Evolutionary conservation across 1,140 invertebrate species (phyloP), one percentile per base, ranked within the genome.

Genomic region (Brachionus angularis): DNA sequence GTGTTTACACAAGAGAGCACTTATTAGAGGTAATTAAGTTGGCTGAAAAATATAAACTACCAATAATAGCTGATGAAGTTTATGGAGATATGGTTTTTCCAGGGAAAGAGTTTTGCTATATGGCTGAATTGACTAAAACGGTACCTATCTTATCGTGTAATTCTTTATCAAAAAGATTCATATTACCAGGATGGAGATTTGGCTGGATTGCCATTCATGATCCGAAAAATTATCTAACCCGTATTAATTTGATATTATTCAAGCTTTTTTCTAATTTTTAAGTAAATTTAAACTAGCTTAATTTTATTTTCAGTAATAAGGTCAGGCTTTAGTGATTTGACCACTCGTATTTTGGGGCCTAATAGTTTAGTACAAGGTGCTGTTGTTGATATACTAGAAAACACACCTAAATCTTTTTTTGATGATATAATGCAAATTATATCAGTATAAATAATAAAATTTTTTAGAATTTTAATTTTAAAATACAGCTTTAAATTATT

Each of bases 191-290:
- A 1, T 98, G 94, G 93, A 85, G 96, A 78, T 86, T 96, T 83
- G 96, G 96, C 0, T 98, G 96, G 96, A 89, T 98, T 70, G 87
- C 93, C 2, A 87, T 98, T 72, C 90, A 97, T 77, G 94, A 98
- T 82, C 85, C 88, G 73, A 84, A 90, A 55, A 34, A 52, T 67
- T 67, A 52, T 21, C 36, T 69, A 25, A n/a, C 44, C n/a, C 36
- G 52, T 64, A 42, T n/a, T n/a, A 18, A 50, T 7, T 50, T 25
- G 8, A 47, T 3, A 25, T 18, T 67, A 50, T 49, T 36, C 29
- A 36, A 42, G n/a, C n/a, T n/a, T n/a, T n/a, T n/a, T n/a, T n/a
- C n/a, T n/a, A n/a, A n/a, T n/a, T n/a, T n/a, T n/a, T n/a, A n/a
- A n/a, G n/a, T n/a, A n/a, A n/a, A n/a, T n/a, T n/a, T n/a, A n/a